Percentiles rank a stretch among this genome's conserved stretches.
These are phyloP conservation scores for Pachliopta kotzebuea DNA, from an alignment of 2,888 invertebrate species.

Conservation along the genomic window DNA sequence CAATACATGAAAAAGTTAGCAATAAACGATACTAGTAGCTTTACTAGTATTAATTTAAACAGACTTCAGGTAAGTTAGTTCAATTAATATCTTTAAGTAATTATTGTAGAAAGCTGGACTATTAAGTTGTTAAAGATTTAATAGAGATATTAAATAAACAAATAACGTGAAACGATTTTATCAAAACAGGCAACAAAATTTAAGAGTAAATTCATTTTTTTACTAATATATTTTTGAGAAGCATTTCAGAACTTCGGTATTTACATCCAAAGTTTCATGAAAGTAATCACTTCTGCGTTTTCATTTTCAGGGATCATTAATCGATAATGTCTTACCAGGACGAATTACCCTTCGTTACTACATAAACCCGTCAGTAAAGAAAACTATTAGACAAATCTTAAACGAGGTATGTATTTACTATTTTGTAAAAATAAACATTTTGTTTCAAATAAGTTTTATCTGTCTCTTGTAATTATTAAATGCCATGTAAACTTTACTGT, in stretches of 20 bases:
- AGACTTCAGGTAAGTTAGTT: constrained; percentile 7
- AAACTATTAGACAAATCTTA: constrained; percentile 1
- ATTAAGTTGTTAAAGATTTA: no score
- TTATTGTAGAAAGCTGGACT: no score
- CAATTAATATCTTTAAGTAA: not conserved
- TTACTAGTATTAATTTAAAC: constrained; percentile 20
- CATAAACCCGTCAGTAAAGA: constrained; percentile 9
- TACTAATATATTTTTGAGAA: no score
- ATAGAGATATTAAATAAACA: no score
- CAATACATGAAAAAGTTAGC: constrained; percentile 13
- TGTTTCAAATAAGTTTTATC: no score
- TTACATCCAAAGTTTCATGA: no score
- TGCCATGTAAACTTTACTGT: no score
- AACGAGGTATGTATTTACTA: constrained; percentile 10
- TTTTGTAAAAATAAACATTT: not conserved
- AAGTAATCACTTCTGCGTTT: not conserved
- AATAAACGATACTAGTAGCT: constrained; percentile 1
- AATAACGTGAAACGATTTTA: no score
- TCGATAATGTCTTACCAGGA: constrained; percentile 11
- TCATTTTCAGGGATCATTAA: constrained; percentile 6
- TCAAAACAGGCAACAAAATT: no score
- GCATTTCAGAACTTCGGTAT: no score
- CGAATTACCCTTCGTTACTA: constrained; percentile 17
- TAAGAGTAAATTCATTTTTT: no score
- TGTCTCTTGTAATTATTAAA: no score